phyloP scores from a whole-genome alignment of 2,113 vertebrate genomes.

The Dipodomys ordii region DNA sequence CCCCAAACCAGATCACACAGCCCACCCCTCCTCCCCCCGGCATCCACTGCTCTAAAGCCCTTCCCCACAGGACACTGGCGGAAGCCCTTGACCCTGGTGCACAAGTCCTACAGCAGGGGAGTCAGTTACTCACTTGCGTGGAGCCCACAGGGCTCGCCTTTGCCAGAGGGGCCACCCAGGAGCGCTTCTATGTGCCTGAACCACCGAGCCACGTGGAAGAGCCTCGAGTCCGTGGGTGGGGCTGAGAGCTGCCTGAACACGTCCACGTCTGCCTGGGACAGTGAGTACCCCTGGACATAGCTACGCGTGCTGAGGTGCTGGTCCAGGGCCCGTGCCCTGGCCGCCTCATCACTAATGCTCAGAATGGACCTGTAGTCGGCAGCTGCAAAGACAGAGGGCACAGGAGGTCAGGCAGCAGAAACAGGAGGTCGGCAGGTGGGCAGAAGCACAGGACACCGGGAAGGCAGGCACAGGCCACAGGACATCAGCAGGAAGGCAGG shows the following conservation, averaged over 20 bases:
- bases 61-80: background rate
- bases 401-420: slow-evolving; percentile 76
- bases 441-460: background rate
- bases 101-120: background rate
- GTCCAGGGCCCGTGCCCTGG: slow-evolving; percentile 92
- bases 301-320: slow-evolving; percentile 95
- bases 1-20: background rate
- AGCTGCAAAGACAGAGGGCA: slow-evolving; percentile 95
- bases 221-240: slow-evolving; percentile 90
- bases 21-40: background rate
- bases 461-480: background rate
- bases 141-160: slow-evolving; percentile 87
- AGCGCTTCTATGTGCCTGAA: slow-evolving; percentile 95
- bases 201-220: slow-evolving; percentile 96
- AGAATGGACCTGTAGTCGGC: slow-evolving; percentile 93
- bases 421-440: slow-evolving; percentile 79
- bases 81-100: background rate
- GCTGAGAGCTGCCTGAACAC: slow-evolving; percentile 91
- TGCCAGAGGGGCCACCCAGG: slow-evolving; percentile 87
- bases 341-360: slow-evolving; percentile 91
- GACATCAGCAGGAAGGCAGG: background rate
- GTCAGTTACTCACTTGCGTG: slow-evolving; percentile 94
- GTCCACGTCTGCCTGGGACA: slow-evolving; percentile 93
- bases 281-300: slow-evolving; percentile 95
- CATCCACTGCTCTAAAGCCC: too few species aligned